Evolutionary conservation across 1,140 invertebrate species (phyloP), one percentile per base, ranked within the genome.

Genomic region (Arion vulgaris): DNA sequence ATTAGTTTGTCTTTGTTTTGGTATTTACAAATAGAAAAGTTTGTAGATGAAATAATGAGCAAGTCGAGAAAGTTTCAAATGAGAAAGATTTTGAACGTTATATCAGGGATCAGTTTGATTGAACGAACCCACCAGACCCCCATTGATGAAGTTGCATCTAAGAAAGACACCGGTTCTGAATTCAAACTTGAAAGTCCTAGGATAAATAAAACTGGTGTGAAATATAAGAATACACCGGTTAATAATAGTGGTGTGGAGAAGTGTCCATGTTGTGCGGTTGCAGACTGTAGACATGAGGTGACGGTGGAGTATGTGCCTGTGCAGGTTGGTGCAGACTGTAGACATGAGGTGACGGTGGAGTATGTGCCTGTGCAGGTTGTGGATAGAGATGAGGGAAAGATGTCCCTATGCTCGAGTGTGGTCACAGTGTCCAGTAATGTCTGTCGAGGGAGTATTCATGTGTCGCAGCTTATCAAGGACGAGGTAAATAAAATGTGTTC

Each of bases 51-150:
- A 51, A 39, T 17, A 11, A 49, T 76, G 74, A 76, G 23, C 5
- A 76, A 51, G 9, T 7, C 17, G 32, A 34, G 28, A 23, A 28
- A 45, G 36, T 45, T 36, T 32, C 23, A 32, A 32, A 17, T 80
- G 66, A 51, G 68, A 71, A 49, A 71, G 68, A 49, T 66, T 45
- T 17, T 71, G 39, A 71, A 41, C 69, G 41, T 80, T 45, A 23
- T 45, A 26, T n/a, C 39, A 19, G 36, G 77, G 34, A 45, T 69
- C 23, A 71, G 68, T 72, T 66, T 80, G 39, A 51, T 41, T 80
- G 78, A n/a, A n/a, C n/a, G n/a, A n/a, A n/a, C n/a, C n/a, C n/a
- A n/a, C n/a, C n/a, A n/a, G n/a, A n/a, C n/a, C n/a, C n/a, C n/a
- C n/a, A n/a, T n/a, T 32, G 66, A 34, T n/a, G 32, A 57, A 57